Conservation (phyloP, 2,797 vertebrate species). For the Simalia tracyae region DNA sequence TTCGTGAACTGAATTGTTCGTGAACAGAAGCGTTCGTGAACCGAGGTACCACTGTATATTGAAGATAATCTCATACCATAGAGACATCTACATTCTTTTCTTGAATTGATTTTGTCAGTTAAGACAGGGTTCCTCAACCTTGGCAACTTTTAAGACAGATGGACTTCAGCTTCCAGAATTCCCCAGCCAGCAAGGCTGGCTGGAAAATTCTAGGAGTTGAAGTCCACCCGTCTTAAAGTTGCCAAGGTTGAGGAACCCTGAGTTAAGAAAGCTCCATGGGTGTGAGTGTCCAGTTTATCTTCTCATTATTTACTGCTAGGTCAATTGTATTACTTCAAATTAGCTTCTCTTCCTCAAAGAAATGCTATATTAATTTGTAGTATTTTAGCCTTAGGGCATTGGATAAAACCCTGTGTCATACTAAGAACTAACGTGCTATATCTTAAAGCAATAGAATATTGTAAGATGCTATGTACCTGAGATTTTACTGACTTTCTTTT, state of each 20-base stretch:
- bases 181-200: too few species aligned
- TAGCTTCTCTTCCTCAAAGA: background rate
- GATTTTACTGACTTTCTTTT: background rate
- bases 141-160: too few species aligned
- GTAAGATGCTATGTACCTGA: background rate
- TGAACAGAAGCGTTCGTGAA: too few species aligned
- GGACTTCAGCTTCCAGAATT: too few species aligned
- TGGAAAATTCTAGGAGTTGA: too few species aligned
- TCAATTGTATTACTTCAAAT: background rate
- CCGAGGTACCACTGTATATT: too few species aligned
- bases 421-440: background rate
- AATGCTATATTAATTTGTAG: background rate
- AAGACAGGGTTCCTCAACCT: too few species aligned
- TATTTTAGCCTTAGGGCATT: rapidly evolving
- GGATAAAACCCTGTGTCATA: background rate
- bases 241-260: too few species aligned
- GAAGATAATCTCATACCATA: constrained; percentile 11
- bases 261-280: background rate
- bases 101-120: constrained; percentile 11
- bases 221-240: too few species aligned
- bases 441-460: background rate
- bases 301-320: constrained; percentile 9
- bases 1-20: too few species aligned
- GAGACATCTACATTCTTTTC: constrained; percentile 24
- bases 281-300: background rate